Evolutionary conservation across 2,113 vertebrate genomes (phyloP).

Genomic region (Antidorcas marsupialis): DNA sequence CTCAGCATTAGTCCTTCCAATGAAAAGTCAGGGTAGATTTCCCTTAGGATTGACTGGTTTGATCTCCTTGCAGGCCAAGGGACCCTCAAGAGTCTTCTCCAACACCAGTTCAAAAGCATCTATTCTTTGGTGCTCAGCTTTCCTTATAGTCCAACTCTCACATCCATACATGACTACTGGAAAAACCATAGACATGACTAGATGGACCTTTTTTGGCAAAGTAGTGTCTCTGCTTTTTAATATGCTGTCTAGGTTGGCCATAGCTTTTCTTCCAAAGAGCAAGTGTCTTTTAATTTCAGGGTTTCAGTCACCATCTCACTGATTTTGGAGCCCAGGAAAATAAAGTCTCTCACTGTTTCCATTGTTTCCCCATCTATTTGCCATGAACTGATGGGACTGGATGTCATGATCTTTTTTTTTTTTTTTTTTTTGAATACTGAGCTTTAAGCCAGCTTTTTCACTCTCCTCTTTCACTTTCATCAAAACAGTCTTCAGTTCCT

Average conservation of each 20-base stretch:
- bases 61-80: not conserved
- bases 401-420: not conserved
- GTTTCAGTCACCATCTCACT: not conserved
- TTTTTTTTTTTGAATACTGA: not conserved
- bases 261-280: not conserved
- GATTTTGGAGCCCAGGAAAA: not conserved
- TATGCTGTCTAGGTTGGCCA: not conserved
- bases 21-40: not conserved
- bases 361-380: not conserved
- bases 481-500: not conserved
- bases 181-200: not conserved
- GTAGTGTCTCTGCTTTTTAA: not conserved
- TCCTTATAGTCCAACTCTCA: not conserved
- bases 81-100: not conserved
- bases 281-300: not conserved
- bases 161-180: not conserved
- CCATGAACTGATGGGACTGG: not conserved
- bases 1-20: not conserved
- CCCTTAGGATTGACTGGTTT: not conserved
- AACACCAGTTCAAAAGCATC: not conserved
- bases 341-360: not conserved
- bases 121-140: not conserved
- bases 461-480: not conserved
- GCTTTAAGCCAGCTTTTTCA: not conserved
- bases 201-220: not conserved